Base-by-base conservation (phyloP, 2,113 vertebrate species). In the Catharus fuscescens region DNA sequence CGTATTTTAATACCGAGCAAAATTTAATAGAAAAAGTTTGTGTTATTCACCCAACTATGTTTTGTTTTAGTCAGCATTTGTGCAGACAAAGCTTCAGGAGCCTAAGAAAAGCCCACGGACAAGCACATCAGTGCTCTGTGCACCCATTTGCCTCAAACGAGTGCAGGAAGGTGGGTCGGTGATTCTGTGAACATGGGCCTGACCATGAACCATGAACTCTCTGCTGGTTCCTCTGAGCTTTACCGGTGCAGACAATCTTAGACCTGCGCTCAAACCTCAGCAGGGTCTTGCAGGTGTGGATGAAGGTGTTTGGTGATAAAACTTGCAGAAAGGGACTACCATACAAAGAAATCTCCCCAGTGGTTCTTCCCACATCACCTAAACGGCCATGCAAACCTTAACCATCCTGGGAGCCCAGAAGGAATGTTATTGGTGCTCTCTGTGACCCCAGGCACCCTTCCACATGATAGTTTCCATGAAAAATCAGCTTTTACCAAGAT, bases 1-100 rank as follows among this genome's bases (percentile, higher is more conserved):
- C 64, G 67, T 94, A 95, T 95, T 93, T 93, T 90, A 96, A 93
- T 86, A 84, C 18, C 19, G 40, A 96, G 74, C 8, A 86, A 86
- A 83, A 86, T 77, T 62, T 94, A 91, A 92, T 77, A 64, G 87
- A 62, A 92, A 92, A 89, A 66, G 15, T 64, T 93, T 56, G 13
- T 38, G 6, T 42, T 60, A 14, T 60, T 90, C 79, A 60, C 44
- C 16, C 67, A 71, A 20, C 32, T 80, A 12, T 56, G 28, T 71
- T 86, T 66, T 92, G 36, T 24, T 95, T 59, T 12, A 77, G 71
- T 74, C 59, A 56, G 42, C 52, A 45, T 90, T 86, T 86, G 52
- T 54, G 32, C 59, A 77, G 74, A 26, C 54, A 92, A 44, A 91
- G 11, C 14, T 48, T 36, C 14, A 20, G 42, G 10, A 80, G 42